Base-by-base conservation (phyloP, 1,140 invertebrate species). In the Gryllus bimaculatus region DNA sequence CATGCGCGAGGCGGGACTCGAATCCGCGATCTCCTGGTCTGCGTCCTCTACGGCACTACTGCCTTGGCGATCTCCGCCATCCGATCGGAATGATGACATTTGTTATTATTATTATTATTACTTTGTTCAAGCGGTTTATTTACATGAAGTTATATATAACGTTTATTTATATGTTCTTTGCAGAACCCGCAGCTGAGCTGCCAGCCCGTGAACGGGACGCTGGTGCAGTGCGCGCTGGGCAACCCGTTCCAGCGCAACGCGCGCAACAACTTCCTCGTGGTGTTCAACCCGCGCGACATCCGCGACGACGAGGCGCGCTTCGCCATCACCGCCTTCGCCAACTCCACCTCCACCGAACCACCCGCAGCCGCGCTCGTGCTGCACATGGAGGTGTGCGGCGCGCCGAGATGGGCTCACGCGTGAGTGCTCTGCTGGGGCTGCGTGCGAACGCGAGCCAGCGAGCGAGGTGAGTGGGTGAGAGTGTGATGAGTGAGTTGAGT, bases 341-440 rank as follows among this genome's bases (percentile, higher is more conserved):
- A 97, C 86, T 96, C 96, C n/a, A 96, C 95, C 8, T 96, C 93
- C 0, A 90, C 90, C 80, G 91, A 94, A 84, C 82, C 88, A 86
- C 83, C 85, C 85, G 82, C 85, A 93, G 86, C 87, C 90, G 83
- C 85, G 89, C 0, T 89, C 6, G 84, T 83, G 81, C 88, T 90
- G 78, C 86, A 85, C 54, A 92, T 94, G 0, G 87, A 89, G 47
- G 92, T 98, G 47, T 95, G 13, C 94, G 94, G 82, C 90, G 91
- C 81, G 95, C 95, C 20, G 94, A 96, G 84, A 85, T 97, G 6
- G 91, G 13, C 90, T 98, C 74, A 91, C 82, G 95, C 95, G 92
- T 94, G 87, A 88, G 85, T 83, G 79, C 78, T 39, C 26, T 39
- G 26, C 26, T 39, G 5, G 26, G 8, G 12, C 26, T 39, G 26